Base-by-base conservation (phyloP, 2,797 vertebrate species). In the Eptatretus atami region DNA sequence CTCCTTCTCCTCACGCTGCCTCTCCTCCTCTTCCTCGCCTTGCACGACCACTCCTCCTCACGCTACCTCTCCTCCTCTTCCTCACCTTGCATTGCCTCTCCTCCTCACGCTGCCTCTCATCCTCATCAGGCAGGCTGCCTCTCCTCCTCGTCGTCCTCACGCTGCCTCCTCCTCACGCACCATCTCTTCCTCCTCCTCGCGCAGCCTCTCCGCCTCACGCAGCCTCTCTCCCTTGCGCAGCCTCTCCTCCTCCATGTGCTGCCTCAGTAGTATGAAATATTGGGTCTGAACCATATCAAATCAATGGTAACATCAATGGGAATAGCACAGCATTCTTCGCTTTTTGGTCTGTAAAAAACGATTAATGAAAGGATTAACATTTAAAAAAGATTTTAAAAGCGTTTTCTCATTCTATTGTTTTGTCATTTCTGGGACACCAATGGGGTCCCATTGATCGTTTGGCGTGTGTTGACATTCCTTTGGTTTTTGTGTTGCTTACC, bases 11-110 rank as follows among this genome's bases (percentile, higher is more conserved):
- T 68, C 75, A 69, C 75, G 68, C 69, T 74, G 52, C 19, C 65
- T 72, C 68, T 75, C 76, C 76, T 72, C 74, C 72, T 69, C 74
- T 71, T 71, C 67, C 75, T n/a, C 70, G 73, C 69, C 19, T 19
- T 19, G 19, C 19, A 19, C 19, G 19, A 19, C 19, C 19, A 2
- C 19, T 19, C 74, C 71, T 71, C 67, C 75, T n/a, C 70, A 73
- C 69, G 64, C 66, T 70, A 68, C 66, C 66, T 71, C 67, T 1
- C 11, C 72, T 71, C 69, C 67, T 71, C 69, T 73, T 67, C 69
- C 66, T 19, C 19, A 19, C 19, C 19, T 68, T 69, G 31, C 31
- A 44, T 3, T 3, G 31, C 31, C 31, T 44, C 31, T 44, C 31
- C 31, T 44, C 31, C 31, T 44, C 6, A 8, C 6, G 6, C 31